Conservation (phyloP, 1,140 invertebrate genomes). For the Tetramorium simillimum region DNA sequence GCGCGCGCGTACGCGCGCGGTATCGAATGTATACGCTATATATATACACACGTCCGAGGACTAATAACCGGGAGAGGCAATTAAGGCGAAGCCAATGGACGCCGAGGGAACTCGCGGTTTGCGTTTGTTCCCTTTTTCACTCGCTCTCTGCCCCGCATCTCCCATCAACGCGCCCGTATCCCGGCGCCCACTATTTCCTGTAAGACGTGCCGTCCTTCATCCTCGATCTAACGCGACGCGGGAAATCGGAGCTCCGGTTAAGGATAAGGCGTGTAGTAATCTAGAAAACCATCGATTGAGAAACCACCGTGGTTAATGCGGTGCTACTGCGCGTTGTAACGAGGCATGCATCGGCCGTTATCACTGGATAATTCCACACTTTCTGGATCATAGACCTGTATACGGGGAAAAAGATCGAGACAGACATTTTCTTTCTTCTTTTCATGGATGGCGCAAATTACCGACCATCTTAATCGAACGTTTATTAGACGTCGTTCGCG, state of each 20-base stretch:
- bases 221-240: slow-evolving; percentile 1
- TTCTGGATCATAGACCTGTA: slow-evolving; percentile 26
- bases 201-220: not conserved
- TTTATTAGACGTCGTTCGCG: not conserved
- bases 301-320: slow-evolving; percentile 50
- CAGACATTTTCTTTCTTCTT: not conserved
- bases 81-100: slow-evolving; percentile 68
- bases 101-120: slow-evolving; percentile 47
- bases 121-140: slow-evolving; percentile 41
- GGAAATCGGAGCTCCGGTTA: not conserved
- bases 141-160: not conserved
- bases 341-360: slow-evolving; percentile 49
- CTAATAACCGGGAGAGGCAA: slow-evolving; percentile 73
- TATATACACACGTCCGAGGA: slow-evolving; percentile 44
- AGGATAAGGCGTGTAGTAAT: slow-evolving; percentile 47
- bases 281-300: slow-evolving; percentile 64
- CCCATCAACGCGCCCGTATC: not conserved
- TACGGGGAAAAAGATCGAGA: not conserved
- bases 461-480: slow-evolving; percentile 63
- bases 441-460: slow-evolving; percentile 35
- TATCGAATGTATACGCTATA: not conserved
- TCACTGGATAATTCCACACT: slow-evolving; percentile 54
- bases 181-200: slow-evolving; percentile 21
- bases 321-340: slow-evolving; percentile 54
- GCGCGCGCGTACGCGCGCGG: slow-evolving; percentile 7